These are phyloP conservation scores for Bursaphelenchus okinawaensis DNA, from an alignment of 2,888 invertebrate genomes.

Conservation along the genomic window DNA sequence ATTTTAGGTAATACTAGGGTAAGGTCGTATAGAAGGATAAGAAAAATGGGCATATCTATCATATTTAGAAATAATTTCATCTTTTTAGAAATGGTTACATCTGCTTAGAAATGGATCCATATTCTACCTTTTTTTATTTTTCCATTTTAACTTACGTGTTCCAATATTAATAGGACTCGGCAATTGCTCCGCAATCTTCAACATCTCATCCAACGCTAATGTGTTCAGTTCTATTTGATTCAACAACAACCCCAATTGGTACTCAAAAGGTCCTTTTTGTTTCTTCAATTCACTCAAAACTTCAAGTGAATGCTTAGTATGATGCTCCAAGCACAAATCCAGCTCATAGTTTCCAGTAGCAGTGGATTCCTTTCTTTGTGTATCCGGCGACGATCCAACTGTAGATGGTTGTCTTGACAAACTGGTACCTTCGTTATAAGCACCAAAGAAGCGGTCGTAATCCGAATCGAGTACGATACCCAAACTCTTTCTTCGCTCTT, in stretches of 20 bases:
- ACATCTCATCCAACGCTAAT: conserved; percentile 60
- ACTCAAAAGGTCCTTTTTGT: conserved; percentile 59
- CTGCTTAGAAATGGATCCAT: background rate
- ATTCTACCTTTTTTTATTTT: background rate
- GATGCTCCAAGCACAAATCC: conserved; percentile 48
- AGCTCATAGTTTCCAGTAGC: conserved; percentile 45
- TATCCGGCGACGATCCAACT: background rate
- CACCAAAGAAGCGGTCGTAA: conserved; percentile 31
- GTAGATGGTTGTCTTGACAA: background rate
- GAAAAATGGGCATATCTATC: background rate
- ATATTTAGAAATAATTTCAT: background rate
- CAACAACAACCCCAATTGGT: conserved; percentile 61
- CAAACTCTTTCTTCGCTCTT: conserved; percentile 47
- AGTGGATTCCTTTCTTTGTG: conserved; percentile 10
- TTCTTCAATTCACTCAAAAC: conserved; percentile 29
- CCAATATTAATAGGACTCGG: conserved; percentile 46
- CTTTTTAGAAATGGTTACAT: too few species aligned
- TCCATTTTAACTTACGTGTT: conserved; percentile 37
- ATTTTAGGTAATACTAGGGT: too few species aligned
- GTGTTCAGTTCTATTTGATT: conserved; percentile 61
- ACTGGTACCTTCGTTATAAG: conserved; percentile 24
- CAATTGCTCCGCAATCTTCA: conserved; percentile 57
- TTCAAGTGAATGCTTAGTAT: conserved; percentile 32
- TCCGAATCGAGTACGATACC: conserved; percentile 43
- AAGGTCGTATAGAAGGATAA: background rate